phyloP scores from a whole-genome alignment of 2,888 invertebrate species.

The Drosophila cognata region DNA sequence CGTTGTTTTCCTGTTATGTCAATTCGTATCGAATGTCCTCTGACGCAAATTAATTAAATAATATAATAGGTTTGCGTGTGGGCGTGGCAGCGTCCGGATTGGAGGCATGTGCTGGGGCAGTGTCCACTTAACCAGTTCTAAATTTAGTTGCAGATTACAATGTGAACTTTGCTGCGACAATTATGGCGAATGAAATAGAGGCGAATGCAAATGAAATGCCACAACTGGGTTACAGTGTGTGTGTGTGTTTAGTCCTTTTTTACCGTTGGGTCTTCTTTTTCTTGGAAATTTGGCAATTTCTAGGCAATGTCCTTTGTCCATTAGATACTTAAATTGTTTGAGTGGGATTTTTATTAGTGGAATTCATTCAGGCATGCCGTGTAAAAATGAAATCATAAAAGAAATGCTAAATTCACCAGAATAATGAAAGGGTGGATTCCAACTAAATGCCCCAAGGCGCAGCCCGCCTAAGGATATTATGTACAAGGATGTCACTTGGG shows the following conservation, averaged over 20 bases:
- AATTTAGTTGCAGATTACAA: conserved; percentile 44
- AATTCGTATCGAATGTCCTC: conserved; percentile 72
- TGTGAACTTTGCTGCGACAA: not conserved
- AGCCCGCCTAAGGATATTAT: not conserved
- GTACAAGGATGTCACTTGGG: not conserved
- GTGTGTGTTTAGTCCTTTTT: not conserved
- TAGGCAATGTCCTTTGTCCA: not conserved
- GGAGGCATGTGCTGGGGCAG: not conserved
- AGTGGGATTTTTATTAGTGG: not conserved
- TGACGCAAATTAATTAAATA: conserved; percentile 79
- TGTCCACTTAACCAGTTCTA: conserved; percentile 47
- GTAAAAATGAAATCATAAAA: not conserved
- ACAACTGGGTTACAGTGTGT: not conserved
- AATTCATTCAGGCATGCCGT: not conserved
- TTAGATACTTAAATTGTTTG: not conserved
- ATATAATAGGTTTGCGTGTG: conserved; percentile 42
- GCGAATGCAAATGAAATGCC: not conserved
- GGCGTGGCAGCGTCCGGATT: fast-evolving
- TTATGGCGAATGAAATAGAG: not conserved
- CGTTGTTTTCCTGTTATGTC: not conserved
- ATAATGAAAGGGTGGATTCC: not conserved
- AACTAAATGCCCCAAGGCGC: not conserved
- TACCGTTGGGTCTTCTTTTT: not conserved
- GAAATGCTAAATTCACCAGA: not conserved
- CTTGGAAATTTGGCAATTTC: not conserved